Conservation (phyloP, 2,888 invertebrate species). For the Chloroclystis v-ata region DNA sequence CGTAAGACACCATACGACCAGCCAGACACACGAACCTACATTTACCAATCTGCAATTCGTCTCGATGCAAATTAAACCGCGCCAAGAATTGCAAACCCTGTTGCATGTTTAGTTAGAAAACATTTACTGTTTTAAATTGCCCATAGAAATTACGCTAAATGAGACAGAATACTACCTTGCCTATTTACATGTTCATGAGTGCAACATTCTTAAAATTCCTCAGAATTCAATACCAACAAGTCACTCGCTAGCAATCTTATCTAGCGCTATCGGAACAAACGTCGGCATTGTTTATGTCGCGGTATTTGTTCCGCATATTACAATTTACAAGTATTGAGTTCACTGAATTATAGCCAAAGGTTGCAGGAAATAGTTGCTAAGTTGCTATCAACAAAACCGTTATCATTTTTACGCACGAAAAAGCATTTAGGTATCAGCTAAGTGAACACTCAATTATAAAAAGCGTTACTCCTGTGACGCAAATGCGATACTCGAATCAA, state of each 20-base stretch:
- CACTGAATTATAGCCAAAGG: conserved; percentile 15
- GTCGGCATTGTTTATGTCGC: conserved; percentile 11
- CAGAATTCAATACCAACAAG: conserved; percentile 13
- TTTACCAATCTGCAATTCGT: conserved; percentile 10
- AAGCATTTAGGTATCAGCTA: conserved; percentile 24
- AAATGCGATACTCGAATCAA: conserved; percentile 36
- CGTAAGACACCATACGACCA: background rate
- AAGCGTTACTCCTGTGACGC: conserved; percentile 42
- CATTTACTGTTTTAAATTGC: conserved; percentile 8
- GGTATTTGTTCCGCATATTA: conserved; percentile 16
- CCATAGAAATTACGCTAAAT: conserved; percentile 15
- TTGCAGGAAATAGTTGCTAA: conserved; percentile 11
- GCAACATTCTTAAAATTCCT: conserved; percentile 10
- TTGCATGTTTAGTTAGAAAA: conserved; percentile 13
- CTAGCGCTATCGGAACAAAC: conserved; percentile 17
- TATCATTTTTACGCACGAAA: conserved; percentile 34
- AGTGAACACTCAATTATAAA: conserved; percentile 22
- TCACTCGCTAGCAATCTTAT: conserved; percentile 21
- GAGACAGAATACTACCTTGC: conserved; percentile 7
- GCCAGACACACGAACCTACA: background rate
- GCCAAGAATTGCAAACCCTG: conserved; percentile 14
- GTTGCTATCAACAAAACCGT: conserved; percentile 25
- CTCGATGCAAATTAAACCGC: conserved; percentile 17
- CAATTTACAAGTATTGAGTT: conserved; percentile 12
- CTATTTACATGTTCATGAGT: conserved; percentile 2